Conservation (phyloP, 2,113 vertebrate species). For the Tupaia tana region DNA sequence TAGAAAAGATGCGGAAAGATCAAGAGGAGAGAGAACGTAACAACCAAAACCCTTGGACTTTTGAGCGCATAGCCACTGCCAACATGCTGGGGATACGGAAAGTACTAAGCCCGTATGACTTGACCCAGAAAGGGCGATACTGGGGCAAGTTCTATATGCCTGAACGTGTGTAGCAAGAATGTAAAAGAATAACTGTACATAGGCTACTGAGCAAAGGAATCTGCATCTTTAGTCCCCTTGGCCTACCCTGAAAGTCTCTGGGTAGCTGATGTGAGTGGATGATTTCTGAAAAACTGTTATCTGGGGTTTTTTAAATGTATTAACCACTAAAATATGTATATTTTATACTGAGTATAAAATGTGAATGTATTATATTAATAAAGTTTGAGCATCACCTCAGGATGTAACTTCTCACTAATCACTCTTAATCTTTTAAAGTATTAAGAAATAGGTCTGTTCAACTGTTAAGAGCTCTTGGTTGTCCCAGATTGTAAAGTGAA, state of each 20-base stretch:
- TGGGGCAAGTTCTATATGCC: constrained; percentile 93
- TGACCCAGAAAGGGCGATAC: constrained; percentile 89
- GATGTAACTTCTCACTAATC: constrained; percentile 13
- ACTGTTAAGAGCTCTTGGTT: not conserved
- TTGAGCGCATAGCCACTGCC: constrained; percentile 86
- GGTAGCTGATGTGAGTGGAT: not conserved
- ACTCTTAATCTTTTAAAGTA: not conserved
- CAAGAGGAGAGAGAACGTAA: constrained; percentile 85
- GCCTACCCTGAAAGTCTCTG: not conserved
- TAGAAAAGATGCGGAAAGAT: constrained; percentile 83
- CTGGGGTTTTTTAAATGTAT: not conserved
- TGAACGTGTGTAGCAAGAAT: constrained; percentile 86
- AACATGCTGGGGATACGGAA: constrained; percentile 96
- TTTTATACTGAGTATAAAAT: no score
- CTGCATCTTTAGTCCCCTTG: not conserved
- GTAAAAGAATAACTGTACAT: accelerated
- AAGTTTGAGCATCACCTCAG: constrained; percentile 6
- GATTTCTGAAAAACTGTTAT: not conserved
- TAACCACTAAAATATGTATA: no score
- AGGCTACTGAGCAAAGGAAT: not conserved
- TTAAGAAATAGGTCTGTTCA: not conserved
- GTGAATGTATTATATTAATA: not conserved
- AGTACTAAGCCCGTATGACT: constrained; percentile 93
- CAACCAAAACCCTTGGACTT: constrained; percentile 98
- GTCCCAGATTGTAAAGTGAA: not conserved